phyloP scores from a whole-genome alignment of 2,888 invertebrate genomes.

The Esperia sulphurella region DNA sequence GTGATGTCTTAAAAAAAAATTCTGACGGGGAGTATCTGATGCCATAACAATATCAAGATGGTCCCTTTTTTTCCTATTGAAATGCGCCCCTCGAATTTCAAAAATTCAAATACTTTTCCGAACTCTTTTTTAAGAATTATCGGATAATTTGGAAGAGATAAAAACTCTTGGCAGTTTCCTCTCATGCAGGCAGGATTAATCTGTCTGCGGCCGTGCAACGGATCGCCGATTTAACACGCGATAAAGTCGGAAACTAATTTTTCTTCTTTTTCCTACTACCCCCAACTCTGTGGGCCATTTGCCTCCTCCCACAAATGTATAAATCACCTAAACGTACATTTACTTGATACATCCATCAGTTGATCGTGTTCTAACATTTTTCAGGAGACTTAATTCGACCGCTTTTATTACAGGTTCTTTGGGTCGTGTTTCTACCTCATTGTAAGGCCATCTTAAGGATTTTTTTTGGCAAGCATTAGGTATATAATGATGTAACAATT shows the following conservation, averaged over 20 bases:
- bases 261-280: constrained; percentile 22
- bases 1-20: too few species aligned
- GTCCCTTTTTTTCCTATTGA: too few species aligned
- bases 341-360: constrained; percentile 12
- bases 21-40: too few species aligned
- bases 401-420: neutral
- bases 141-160: constrained; percentile 30
- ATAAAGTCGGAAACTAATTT: constrained; percentile 47
- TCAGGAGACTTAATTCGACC: neutral
- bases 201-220: constrained; percentile 46
- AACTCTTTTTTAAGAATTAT: constrained; percentile 16
- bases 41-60: too few species aligned
- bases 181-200: constrained; percentile 51
- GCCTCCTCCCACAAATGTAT: constrained; percentile 14
- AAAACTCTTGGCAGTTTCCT: constrained; percentile 19
- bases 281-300: constrained; percentile 12
- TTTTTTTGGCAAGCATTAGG: too few species aligned
- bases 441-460: too few species aligned
- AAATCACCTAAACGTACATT: constrained; percentile 11
- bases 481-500: too few species aligned
- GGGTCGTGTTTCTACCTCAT: neutral
- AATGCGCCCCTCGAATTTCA: neutral
- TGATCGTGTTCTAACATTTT: constrained; percentile 2
- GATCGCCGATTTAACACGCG: constrained; percentile 51
- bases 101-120: neutral